A percentile compares a stretch with the other conserved stretches of the same genome.
Evolutionary conservation across 2,113 vertebrate species (phyloP).

Genomic region (Nycticorax nycticorax): DNA sequence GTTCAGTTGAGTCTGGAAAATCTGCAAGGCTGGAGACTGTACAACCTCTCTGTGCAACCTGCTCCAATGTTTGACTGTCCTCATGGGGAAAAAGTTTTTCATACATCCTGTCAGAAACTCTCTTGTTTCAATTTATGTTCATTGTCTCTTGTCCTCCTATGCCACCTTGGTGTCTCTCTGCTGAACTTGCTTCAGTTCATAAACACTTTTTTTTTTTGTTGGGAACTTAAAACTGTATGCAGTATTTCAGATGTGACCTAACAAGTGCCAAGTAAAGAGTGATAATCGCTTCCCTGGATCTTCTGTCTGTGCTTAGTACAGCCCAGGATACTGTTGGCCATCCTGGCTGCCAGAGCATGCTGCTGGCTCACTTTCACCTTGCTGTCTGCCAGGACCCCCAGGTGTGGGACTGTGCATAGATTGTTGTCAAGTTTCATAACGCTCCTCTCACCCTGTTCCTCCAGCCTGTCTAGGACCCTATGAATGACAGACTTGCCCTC

Average conservation of each 20-base stretch:
- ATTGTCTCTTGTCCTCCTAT: not conserved
- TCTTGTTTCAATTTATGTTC: not conserved
- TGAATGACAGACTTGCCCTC: not conserved
- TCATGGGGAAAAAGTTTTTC: not conserved
- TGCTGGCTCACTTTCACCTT: not conserved
- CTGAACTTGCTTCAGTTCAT: not conserved
- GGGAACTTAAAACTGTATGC: not conserved
- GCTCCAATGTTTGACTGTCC: not conserved
- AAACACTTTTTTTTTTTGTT: not conserved
- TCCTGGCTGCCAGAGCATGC: accelerated
- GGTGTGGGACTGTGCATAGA: not conserved
- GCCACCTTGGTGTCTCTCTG: not conserved
- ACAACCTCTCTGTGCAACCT: not conserved
- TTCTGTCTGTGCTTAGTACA: not conserved
- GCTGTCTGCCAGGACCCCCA: not conserved
- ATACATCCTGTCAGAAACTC: not conserved
- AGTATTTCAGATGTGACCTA: not conserved
- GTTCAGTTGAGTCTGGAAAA: not conserved
- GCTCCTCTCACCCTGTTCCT: not conserved
- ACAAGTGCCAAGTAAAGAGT: not conserved
- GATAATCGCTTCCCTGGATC: not conserved
- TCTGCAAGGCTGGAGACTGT: not conserved
- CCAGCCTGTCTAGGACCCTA: not conserved
- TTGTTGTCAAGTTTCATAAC: not conserved
- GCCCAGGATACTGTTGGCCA: not conserved